Evolutionary conservation across 2,888 invertebrate species (phyloP).

Genomic region (Lobophora halterata): DNA sequence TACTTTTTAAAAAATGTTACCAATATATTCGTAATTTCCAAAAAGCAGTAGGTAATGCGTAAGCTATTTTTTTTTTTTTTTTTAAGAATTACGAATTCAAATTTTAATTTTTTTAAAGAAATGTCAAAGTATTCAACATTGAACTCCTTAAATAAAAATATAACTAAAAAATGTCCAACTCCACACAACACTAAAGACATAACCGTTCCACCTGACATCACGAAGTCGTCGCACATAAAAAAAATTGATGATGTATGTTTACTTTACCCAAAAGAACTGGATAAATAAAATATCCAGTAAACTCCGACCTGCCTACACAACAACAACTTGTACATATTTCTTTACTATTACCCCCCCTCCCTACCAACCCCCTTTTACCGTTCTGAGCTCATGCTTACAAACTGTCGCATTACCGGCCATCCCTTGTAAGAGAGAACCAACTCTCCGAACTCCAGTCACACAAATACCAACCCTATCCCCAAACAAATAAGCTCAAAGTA

Average conservation of each 20-base stretch:
- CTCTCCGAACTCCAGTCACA: slow-evolving; percentile 32
- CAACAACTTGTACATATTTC: slow-evolving; percentile 73
- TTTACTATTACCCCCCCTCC: slow-evolving; percentile 56
- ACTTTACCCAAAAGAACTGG: slow-evolving; percentile 40
- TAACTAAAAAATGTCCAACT: slow-evolving; percentile 4
- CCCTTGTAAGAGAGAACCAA: slow-evolving; percentile 59
- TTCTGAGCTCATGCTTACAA: slow-evolving; percentile 78
- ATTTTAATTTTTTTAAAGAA: no score
- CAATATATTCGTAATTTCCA: no score
- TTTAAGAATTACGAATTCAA: no score
- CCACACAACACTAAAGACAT: neutral
- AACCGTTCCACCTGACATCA: slow-evolving; percentile 25
- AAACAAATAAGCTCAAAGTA: slow-evolving; percentile 34
- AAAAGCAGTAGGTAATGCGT: slow-evolving; percentile 2
- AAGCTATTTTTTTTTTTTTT: no score
- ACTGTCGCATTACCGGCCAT: slow-evolving; percentile 77
- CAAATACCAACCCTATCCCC: slow-evolving; percentile 47
- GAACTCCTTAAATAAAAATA: no score
- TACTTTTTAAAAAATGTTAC: no score
- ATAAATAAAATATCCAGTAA: slow-evolving; percentile 61
- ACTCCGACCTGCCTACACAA: slow-evolving; percentile 48
- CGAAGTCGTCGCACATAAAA: slow-evolving; percentile 27
- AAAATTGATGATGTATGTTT: slow-evolving; percentile 34
- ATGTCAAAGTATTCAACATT: no score
- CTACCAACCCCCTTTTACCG: slow-evolving; percentile 40